Evolutionary conservation across 2,797 vertebrate genomes (phyloP), one percentile per base, ranked within the genome.

Genomic region (Sternarchorhynchus goeldii): DNA sequence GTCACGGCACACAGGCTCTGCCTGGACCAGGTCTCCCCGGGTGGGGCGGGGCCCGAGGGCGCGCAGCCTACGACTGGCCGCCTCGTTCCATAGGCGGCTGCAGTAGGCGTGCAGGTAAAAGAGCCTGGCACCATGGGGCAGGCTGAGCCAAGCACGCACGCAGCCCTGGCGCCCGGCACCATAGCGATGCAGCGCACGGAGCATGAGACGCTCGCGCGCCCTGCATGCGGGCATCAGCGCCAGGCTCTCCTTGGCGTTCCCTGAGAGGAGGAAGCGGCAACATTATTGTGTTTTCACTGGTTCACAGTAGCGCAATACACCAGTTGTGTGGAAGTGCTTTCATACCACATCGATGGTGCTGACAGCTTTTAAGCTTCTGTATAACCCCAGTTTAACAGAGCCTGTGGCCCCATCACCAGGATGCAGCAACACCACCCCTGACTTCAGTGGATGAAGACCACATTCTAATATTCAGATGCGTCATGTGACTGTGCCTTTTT

Each of bases 101-200:
- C 96, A 97, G 85, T 97, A 99, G 16, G 97, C 95, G 6, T 99
- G 97, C 31, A 95, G 79, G 56, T 98, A 99, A 89, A 99, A 97
- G 82, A 97, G 89, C 63, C 96, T 94, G 92, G 94, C 94, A 87
- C 93, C 91, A 80, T 98, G 95, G n/a, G 97, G 97, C 60, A 99
- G 92, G 77, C 90, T 96, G 86, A 98, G 95, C 96, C 97, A 99
- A 0, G 93, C 95, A 60, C 90, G 94, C 41, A 86, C 72, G 70
- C 94, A 96, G 0, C 96, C 96, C 18, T 96, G 95, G 0, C 90
- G 89, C 7, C 92, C 93, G 1, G 92, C 60, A 5, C 96, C 95
- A 7, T 96, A 99, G 67, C 97, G 94, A 85, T 97, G 94, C 77
- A 99, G 82, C 0, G 96, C 95, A 25, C 96, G 94, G 6, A 99